These are phyloP conservation scores for Zeus faber DNA, from an alignment of 2,113 vertebrate species.

Conservation along the genomic window DNA sequence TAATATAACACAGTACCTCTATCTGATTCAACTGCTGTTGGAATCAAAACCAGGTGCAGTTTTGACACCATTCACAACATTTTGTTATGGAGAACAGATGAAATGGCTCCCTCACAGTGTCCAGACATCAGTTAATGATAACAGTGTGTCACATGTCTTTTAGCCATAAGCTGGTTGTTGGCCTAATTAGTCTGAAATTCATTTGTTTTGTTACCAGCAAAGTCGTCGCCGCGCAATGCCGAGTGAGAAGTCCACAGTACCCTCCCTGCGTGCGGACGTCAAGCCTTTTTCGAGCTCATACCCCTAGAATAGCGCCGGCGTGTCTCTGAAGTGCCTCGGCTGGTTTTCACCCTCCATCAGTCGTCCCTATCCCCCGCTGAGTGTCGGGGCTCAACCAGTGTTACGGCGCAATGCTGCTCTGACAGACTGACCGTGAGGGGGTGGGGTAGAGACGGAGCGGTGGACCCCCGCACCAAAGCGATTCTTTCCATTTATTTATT, in stretches of 20 bases:
- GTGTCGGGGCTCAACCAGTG: conserved; percentile 20
- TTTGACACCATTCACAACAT: conserved; percentile 1
- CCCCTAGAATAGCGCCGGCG: conserved; percentile 7
- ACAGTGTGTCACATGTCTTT: conserved; percentile 47
- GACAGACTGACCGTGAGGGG: too few relatives aligned
- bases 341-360: conserved; percentile 30
- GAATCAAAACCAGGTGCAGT: not conserved
- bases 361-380: conserved; percentile 49
- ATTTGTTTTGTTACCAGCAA: conserved; percentile 43
- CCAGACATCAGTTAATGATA: conserved; percentile 48
- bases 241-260: conserved; percentile 27
- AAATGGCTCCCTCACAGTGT: conserved; percentile 22
- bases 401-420: not conserved
- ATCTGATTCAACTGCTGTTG: not conserved
- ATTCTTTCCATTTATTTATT: not conserved
- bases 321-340: conserved; percentile 11
- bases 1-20: too few relatives aligned
- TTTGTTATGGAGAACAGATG: conserved; percentile 25
- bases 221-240: conserved; percentile 23
- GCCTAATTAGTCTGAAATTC: conserved; percentile 58
- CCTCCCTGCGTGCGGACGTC: conserved; percentile 14
- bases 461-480: too few relatives aligned
- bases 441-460: too few relatives aligned
- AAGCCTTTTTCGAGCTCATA: conserved; percentile 18
- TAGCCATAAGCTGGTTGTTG: conserved; percentile 47